phyloP scores from a whole-genome alignment of 2,888 invertebrate genomes.

The Pandemis heparana region DNA sequence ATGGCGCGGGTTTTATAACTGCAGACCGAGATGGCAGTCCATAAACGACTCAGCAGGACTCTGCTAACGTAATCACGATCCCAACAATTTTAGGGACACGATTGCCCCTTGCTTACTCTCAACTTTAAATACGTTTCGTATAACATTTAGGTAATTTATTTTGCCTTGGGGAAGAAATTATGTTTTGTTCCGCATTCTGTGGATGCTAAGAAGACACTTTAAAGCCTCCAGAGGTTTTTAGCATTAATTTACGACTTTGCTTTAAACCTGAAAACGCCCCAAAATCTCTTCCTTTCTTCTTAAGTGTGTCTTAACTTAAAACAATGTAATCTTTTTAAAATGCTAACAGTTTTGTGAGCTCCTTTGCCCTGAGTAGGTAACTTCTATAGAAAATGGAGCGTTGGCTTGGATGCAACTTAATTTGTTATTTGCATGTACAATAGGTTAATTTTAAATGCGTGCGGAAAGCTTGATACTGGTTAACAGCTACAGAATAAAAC shows the following conservation, averaged over 20 bases:
- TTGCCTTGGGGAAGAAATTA: slow-evolving; percentile 15
- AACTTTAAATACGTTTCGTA: slow-evolving; percentile 4
- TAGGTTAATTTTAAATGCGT: slow-evolving; percentile 4
- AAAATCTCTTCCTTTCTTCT: slow-evolving; percentile 19
- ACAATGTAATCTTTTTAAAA: background rate
- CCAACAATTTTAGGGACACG: slow-evolving; percentile 5
- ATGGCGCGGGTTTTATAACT: slow-evolving; percentile 27
- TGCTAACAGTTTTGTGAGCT: background rate
- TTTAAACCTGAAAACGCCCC: slow-evolving; percentile 13
- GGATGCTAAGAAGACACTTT: slow-evolving; percentile 13
- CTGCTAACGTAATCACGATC: slow-evolving; percentile 21
- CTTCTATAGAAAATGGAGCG: background rate
- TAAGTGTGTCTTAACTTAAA: background rate
- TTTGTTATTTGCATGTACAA: slow-evolving; percentile 12
- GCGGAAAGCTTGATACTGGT: background rate
- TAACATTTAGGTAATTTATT: slow-evolving; percentile 12
- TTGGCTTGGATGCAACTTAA: slow-evolving; percentile 3
- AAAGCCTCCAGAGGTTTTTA: slow-evolving; percentile 14
- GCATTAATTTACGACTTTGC: slow-evolving; percentile 27
- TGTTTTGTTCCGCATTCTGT: slow-evolving; percentile 11
- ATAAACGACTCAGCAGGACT: slow-evolving; percentile 24
- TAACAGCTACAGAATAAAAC: background rate
- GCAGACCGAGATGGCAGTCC: slow-evolving; percentile 4
- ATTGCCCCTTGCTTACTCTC: slow-evolving; percentile 10
- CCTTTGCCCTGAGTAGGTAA: background rate